Percentiles rank a stretch among this genome's conserved stretches.
These are phyloP conservation scores for Chromis chromis DNA, from an alignment of 2,797 vertebrate species.

Conservation along the genomic window DNA sequence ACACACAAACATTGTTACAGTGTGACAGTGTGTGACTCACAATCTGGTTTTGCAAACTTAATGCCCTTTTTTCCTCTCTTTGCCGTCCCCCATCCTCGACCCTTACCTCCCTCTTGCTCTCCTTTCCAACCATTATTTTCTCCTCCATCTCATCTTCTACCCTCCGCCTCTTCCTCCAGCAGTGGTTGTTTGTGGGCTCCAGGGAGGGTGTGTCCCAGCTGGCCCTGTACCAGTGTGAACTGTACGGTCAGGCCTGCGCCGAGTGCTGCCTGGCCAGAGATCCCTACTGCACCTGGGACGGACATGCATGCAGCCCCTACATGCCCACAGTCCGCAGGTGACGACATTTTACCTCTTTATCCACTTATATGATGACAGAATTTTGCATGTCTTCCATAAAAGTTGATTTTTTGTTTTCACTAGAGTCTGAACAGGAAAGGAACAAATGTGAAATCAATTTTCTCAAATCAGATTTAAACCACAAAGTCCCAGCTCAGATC, in stretches of 20 bases:
- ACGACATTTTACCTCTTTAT: background rate
- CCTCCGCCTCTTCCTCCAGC: constrained; percentile 40
- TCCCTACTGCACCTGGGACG: constrained; percentile 92
- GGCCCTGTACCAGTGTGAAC: constrained; percentile 88
- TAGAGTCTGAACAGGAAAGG: constrained; percentile 2
- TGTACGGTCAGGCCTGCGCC: constrained; percentile 88
- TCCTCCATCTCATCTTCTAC: background rate
- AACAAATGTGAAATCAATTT: constrained; percentile 46
- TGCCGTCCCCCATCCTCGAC: background rate
- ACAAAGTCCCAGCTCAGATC: constrained; percentile 27
- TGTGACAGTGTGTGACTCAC: constrained; percentile 40
- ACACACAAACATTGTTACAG: constrained; percentile 31
- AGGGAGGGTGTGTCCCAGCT: constrained; percentile 87
- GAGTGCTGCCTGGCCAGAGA: constrained; percentile 92
- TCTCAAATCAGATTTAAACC: constrained; percentile 37
- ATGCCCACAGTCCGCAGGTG: constrained; percentile 82
- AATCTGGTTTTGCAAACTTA: constrained; percentile 39
- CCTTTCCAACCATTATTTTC: background rate
- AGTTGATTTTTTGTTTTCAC: background rate
- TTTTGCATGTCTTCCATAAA: background rate
- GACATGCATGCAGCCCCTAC: constrained; percentile 86
- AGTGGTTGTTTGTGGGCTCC: constrained; percentile 87
- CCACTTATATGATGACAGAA: constrained; percentile 6
- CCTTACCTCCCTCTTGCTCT: background rate
- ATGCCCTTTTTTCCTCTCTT: constrained; percentile 4